These are phyloP conservation scores for Uria lomvia DNA, from an alignment of 2,113 vertebrate species.

Conservation along the genomic window DNA sequence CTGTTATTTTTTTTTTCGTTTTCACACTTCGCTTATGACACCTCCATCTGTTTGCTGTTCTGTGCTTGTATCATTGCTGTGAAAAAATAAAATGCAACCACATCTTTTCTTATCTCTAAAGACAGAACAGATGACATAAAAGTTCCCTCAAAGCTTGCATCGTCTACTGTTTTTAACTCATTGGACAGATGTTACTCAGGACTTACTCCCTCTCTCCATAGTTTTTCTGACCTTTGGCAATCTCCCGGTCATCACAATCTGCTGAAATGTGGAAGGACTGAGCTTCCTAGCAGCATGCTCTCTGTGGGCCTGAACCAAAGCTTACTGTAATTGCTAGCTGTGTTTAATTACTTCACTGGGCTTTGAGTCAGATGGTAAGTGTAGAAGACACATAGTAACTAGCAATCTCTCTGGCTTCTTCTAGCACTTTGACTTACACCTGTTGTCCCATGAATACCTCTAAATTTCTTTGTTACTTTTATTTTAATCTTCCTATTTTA, in stretches of 20 bases:
- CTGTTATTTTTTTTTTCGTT: neutral
- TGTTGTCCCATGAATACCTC: neutral
- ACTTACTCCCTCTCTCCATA: neutral
- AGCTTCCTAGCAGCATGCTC: neutral
- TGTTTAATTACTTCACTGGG: neutral
- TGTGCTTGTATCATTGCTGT: neutral
- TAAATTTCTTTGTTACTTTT: neutral
- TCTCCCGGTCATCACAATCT: neutral
- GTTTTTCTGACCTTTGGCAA: neutral
- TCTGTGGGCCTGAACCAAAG: neutral
- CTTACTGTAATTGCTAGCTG: neutral
- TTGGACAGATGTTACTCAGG: neutral
- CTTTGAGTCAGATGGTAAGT: neutral
- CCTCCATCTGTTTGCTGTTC: conserved; percentile 36
- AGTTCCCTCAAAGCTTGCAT: neutral
- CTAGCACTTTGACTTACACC: neutral
- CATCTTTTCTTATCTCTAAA: neutral
- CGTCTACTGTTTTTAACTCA: neutral
- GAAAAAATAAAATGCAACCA: neutral
- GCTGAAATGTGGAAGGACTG: neutral
- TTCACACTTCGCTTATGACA: conserved; percentile 26
- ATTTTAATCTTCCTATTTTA: neutral
- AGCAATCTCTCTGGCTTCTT: neutral
- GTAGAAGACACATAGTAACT: neutral
- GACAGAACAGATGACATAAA: neutral